Percentiles rank a stretch among this genome's conserved stretches.
phyloP scores from a whole-genome alignment of 2,797 vertebrate genomes.

The Lophius americanus region DNA sequence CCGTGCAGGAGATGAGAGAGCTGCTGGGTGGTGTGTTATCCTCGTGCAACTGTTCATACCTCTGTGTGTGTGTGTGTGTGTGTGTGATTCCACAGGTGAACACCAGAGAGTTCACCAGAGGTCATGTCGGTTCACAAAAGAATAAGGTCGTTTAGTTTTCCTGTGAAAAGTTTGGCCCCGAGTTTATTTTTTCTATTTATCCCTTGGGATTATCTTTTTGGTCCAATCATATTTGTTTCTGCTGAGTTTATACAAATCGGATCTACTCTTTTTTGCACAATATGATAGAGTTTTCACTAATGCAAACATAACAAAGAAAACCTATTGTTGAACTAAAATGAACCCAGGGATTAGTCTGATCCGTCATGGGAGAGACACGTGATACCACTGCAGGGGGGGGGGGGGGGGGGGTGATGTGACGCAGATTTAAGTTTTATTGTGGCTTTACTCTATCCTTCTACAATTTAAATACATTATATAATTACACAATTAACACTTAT shows the following conservation, averaged over 20 bases:
- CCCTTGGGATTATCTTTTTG: not conserved
- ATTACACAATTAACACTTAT: no score
- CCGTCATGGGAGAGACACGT: constrained; percentile 57
- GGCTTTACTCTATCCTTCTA: not conserved
- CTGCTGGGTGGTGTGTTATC: constrained; percentile 55
- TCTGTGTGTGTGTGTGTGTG: not conserved
- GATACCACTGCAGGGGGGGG: constrained; percentile 10
- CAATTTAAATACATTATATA: not conserved
- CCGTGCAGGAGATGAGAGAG: constrained; percentile 59
- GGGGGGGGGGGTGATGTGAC: not conserved
- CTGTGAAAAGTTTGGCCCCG: no score
- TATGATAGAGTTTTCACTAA: not conserved
- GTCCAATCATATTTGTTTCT: not conserved
- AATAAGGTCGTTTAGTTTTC: no score
- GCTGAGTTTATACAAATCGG: not conserved
- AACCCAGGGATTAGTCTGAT: constrained; percentile 32
- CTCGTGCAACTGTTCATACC: no score
- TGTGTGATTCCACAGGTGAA: constrained; percentile 1
- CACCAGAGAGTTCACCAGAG: not conserved
- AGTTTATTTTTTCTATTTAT: not conserved
- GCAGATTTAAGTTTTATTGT: not conserved
- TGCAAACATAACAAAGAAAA: not conserved
- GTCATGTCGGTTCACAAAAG: no score
- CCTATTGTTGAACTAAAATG: not conserved
- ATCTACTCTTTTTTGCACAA: not conserved